A percentile compares a stretch with the other conserved stretches of the same genome.
Evolutionary conservation across 2,888 invertebrate genomes (phyloP).

Genomic region (Stenchaetothrips biformis): DNA sequence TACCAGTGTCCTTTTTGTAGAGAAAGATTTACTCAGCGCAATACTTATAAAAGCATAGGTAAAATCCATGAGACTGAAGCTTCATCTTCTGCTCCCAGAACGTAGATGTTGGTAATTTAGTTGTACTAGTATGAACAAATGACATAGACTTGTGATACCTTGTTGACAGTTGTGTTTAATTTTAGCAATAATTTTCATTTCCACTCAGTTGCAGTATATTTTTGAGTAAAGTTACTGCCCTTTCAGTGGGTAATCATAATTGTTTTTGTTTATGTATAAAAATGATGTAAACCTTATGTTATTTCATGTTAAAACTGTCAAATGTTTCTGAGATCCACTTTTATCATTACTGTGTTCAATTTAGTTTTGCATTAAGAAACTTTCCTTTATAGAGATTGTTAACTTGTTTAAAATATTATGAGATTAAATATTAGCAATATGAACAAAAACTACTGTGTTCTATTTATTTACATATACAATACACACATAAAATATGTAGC

Average conservation of each 20-base stretch:
- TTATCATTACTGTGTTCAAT: conserved; percentile 10
- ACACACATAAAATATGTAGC: not conserved
- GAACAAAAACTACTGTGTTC: not conserved
- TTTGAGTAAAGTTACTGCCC: not conserved
- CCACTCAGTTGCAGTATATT: not conserved
- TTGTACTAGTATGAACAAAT: conserved; percentile 29
- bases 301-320: conserved; percentile 1
- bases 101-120: conserved; percentile 23
- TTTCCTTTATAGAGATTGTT: too few relatives aligned
- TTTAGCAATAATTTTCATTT: not conserved
- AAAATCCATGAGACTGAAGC: conserved; percentile 32
- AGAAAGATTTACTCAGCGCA: conserved; percentile 30
- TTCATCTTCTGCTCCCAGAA: conserved; percentile 24
- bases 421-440: too few relatives aligned
- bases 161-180: not conserved
- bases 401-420: too few relatives aligned
- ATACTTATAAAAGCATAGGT: conserved; percentile 31
- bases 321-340: conserved; percentile 1
- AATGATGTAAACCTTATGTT: not conserved
- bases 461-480: not conserved
- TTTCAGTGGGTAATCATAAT: not conserved
- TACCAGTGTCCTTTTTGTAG: conserved; percentile 30
- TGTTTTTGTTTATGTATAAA: not conserved
- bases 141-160: conserved; percentile 3
- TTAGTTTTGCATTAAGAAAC: not conserved